phyloP scores from a whole-genome alignment of 2,113 vertebrate species.

The Dicerorhinus sumatrensis region DNA sequence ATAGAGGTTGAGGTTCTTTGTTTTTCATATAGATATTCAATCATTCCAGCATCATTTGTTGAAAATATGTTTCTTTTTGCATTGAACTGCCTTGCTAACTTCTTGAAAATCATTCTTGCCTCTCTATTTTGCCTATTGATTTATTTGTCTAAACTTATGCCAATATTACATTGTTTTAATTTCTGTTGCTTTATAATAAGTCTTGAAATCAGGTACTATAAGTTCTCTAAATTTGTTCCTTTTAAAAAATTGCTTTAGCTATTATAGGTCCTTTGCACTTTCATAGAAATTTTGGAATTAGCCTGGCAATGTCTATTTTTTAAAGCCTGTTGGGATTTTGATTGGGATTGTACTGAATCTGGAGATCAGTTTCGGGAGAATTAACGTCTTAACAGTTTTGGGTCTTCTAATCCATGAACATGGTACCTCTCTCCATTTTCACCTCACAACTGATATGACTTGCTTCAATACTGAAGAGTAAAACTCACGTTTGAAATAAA shows the following conservation, averaged over 20 bases:
- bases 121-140: too few species aligned
- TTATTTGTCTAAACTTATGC: too few species aligned
- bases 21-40: too few species aligned
- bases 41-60: too few species aligned
- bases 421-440: not conserved
- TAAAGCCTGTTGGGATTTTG: not conserved
- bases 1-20: too few species aligned
- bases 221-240: not conserved
- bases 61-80: too few species aligned
- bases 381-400: not conserved
- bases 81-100: too few species aligned
- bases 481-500: constrained; percentile 25
- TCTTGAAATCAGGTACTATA: not conserved
- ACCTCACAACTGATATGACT: not conserved
- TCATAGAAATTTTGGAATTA: constrained; percentile 22
- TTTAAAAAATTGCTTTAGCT: not conserved
- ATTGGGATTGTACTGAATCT: not conserved
- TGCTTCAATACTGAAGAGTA: constrained; percentile 36
- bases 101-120: too few species aligned
- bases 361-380: not conserved
- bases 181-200: too few species aligned
- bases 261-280: not conserved
- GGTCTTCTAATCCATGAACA: not conserved
- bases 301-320: not conserved
- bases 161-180: too few species aligned